Base-by-base conservation (phyloP, 2,888 invertebrate genomes). In the Orchesellides sinensis region DNA sequence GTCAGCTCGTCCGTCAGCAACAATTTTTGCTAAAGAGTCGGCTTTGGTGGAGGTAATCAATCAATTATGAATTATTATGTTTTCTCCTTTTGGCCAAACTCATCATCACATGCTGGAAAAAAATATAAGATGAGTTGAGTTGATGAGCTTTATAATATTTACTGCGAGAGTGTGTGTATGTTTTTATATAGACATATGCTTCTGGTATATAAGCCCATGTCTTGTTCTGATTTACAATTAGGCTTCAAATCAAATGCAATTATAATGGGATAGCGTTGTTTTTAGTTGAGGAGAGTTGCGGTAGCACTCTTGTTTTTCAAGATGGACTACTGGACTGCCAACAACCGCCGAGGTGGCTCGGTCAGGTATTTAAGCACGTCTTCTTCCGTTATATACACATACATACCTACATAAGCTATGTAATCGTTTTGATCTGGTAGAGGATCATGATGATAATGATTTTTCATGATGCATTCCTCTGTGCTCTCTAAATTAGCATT, bases 211-310 rank as follows among this genome's bases (percentile, higher is more conserved):
- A 5, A 32, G 10, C 32, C 54, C 54, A 54, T 6, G 49, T 49
- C 78, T 61, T 61, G 61, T 69, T 78, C 61, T 77, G 56, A 77
- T 77, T 66, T 59, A 78, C 69, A 78, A 78, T 78, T 69, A 78
- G 59, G 19, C 52, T 3, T n/a, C n/a, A n/a, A 19, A 19, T 54
- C 19, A 14, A 61, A 19, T 32, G 61, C 14, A 17, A 29, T 61
- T 2, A 5, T 59, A 6, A 10, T 25, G 59, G 59, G 14, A 17
- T 17, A 47, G 47, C 14, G 14, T 2, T 2, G 52, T 52, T 10
- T 10, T n/a, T 52, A 23, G 19, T 1, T 17, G 5, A 21, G 23
- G 23, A 4, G 14, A n/a, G 29, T 29, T 27, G n/a, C 59, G 27
- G 17, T 27, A 17, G 27, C 25, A 40, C 40, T 14, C n/a, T 40